Base-by-base conservation (phyloP, 2,113 vertebrate genomes). In the Malaclemys terrapin region DNA sequence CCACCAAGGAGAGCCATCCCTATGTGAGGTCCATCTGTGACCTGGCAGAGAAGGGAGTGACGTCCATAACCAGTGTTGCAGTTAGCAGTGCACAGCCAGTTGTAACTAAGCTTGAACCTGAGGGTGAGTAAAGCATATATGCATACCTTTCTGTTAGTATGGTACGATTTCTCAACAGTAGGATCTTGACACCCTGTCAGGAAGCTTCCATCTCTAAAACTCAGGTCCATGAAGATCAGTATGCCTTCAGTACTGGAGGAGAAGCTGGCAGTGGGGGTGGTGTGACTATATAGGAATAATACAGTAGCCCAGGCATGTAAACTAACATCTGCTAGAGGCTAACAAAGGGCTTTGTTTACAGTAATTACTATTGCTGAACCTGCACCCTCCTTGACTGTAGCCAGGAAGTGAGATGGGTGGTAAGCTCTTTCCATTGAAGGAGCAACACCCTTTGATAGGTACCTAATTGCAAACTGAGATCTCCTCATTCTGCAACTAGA, bases 1-100 rank as follows among this genome's bases (percentile, higher is more conserved):
- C 92, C 96, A 98, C 98, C 89, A 99, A 99, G 97, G 98, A 99
- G 83, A 98, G 42, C 25, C 86, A 99, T 57, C 99, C 99, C 7
- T 96, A 98, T 6, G 89, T 99, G 57, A 99, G 97, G 93, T 98
- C 98, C 3, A 97, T 98, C 79, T 98, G 98, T 53, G 96, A 98
- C 2, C 97, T 29, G 17, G 98, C 98, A 0, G 98, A 99, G 82
- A 95, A 89, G 25, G 93, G 97, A 0, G 62, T 97, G 69, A 95
- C 84, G 72, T 91, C 94, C 8, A 19, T 13, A 59, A 2, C 8
- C 4, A 20, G 9, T 2, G 13, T 8, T 0, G 99, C 99, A 1
- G 95, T 97, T 89, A 98, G 96, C 0, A 98, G 98, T 38, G 98
- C 97, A 25, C 98, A 98, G 84, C 98, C 98, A n/a, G 89, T 99